Percentiles rank a stretch among this genome's conserved stretches.
Conservation (phyloP, 92 coral and sea anemone species). For the Epizoanthus rinbou region DNA sequence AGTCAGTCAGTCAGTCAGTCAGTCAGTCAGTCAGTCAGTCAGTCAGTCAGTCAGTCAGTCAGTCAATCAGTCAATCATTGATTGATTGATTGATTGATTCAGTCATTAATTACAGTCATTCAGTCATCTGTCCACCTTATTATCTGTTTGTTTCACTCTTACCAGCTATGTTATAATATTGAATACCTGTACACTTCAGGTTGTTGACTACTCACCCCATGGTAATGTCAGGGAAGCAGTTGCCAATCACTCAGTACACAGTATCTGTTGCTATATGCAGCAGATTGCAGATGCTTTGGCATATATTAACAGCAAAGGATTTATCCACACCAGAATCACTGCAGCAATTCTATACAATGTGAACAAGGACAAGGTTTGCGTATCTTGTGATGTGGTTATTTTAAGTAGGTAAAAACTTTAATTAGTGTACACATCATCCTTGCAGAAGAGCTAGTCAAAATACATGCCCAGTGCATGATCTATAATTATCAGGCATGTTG, state of each 20-base stretch:
- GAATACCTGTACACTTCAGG: conserved; percentile 34
- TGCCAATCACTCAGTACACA: conserved; percentile 40
- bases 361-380: conserved; percentile 56
- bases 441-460: too few species aligned
- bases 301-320: conserved; percentile 47
- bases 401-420: not conserved
- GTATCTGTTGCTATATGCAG: conserved; percentile 18
- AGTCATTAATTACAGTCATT: too few species aligned
- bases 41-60: too few species aligned
- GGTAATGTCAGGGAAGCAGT: conserved; percentile 63
- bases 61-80: too few species aligned
- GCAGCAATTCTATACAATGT: conserved; percentile 47
- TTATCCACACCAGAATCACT: conserved; percentile 43
- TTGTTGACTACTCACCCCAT: conserved; percentile 44
- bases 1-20: too few species aligned
- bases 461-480: too few species aligned
- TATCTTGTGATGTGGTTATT: not conserved
- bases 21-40: too few species aligned
- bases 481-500: too few species aligned
- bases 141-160: too few species aligned
- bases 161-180: not conserved
- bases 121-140: too few species aligned
- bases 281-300: conserved; percentile 60
- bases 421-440: not conserved
- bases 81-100: too few species aligned